Evolutionary conservation across 2,888 invertebrate genomes (phyloP), one percentile per base, ranked within the genome.

Genomic region (Acrocera orbiculus): DNA sequence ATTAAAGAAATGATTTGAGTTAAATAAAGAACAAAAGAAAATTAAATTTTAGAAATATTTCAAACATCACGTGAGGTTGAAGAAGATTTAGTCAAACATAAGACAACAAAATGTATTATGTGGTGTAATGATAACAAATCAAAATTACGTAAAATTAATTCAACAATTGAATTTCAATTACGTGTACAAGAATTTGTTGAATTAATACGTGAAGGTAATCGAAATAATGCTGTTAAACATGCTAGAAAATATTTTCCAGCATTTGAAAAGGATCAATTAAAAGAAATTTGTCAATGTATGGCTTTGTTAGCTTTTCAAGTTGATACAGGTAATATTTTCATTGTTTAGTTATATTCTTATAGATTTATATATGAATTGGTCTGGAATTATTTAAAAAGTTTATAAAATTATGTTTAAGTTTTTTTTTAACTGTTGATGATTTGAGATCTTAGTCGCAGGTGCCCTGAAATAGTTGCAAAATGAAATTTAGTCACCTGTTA

Each of bases 121-220:
- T 95, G 95, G 95, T 95, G 95, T 62, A 81, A 86, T 50, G 95
- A 95, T 55, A 93, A 95, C 64, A 81, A 87, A 58, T 90, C 90
- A 22, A 93, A 92, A 55, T 68, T 95, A 41, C 67, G 92, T 35
- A 93, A 93, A 63, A 72, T 93, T 42, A 85, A 86, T 58, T 93
- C 93, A 33, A 85, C 76, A 35, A 79, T 98, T 70, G 98, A 98
- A 62, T 89, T 95, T 54, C 89, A 89, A 58, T 69, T 96, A 39
- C 49, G 61, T 6, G 58, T 60, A 16, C 62, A 95, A 66, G 95
- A 95, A 58, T 95, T 93, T 55, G 80, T 98, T 22, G 96, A 96
- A 60, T 60, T 95, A 32, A 80, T 98, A n/a, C 73, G 89, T 38
- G 67, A 69, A 8, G 86, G 89, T 54, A 69, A 75, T 38, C 71